These are phyloP conservation scores for Beris chalybata DNA, from an alignment of 2,888 invertebrate species.

Conservation along the genomic window DNA sequence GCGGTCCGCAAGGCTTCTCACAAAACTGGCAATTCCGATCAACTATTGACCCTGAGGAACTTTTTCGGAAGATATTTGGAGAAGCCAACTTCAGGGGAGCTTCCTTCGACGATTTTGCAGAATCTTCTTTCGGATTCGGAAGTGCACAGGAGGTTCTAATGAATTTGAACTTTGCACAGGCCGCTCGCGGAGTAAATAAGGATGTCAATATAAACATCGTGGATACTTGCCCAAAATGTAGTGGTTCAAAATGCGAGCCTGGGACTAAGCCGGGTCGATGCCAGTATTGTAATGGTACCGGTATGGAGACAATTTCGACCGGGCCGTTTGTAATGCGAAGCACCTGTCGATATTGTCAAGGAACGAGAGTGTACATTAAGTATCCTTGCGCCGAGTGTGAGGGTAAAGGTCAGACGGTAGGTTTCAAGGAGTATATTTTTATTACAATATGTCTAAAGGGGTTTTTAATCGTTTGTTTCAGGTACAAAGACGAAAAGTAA, in stretches of 20 bases:
- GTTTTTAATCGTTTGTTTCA: constrained; percentile 41
- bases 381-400: constrained; percentile 90
- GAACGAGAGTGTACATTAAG: constrained; percentile 83
- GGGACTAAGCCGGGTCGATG: constrained; percentile 92
- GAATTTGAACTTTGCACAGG: constrained; percentile 89
- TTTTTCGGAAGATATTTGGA: constrained; percentile 96
- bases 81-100: constrained; percentile 71
- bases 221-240: constrained; percentile 89
- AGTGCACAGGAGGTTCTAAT: constrained; percentile 90
- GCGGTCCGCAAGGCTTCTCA: constrained; percentile 66
- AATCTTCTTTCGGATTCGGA: constrained; percentile 87
- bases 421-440: constrained; percentile 37
- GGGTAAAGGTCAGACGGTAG: constrained; percentile 85
- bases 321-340: constrained; percentile 97
- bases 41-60: constrained; percentile 91
- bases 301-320: constrained; percentile 88
- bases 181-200: constrained; percentile 94
- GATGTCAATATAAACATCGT: constrained; percentile 88
- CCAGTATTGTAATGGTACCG: constrained; percentile 92
- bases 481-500: constrained; percentile 85
- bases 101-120: constrained; percentile 80
- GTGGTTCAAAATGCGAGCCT: constrained; percentile 81
- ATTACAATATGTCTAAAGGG: background rate
- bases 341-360: constrained; percentile 90
- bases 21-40: constrained; percentile 86